Base-by-base conservation (phyloP, 2,888 invertebrate genomes). In the Phyllotreta cruciferae region DNA sequence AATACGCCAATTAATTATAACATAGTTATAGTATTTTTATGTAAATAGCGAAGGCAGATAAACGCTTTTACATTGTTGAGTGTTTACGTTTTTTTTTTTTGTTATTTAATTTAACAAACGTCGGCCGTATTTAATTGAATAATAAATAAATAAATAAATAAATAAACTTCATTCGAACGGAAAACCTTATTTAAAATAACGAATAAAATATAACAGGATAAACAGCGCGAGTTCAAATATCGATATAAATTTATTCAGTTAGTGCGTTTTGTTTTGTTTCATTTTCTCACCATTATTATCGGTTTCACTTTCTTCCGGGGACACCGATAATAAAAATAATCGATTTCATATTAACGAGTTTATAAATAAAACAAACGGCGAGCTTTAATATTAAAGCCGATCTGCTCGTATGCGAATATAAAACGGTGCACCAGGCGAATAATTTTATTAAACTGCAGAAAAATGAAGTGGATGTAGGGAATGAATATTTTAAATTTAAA, bases 1-100 rank as follows among this genome's bases (percentile, higher is more conserved):
- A 63, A 66, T 68, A 68, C 69, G 66, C 66, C 68, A 67, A 73
- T 72, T 73, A 73, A 70, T 73, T 71, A 72, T 73, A 69, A 70
- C 71, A 70, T 69, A 71, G 71, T 71, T 68, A 71, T 73, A 71
- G 71, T 71, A 73, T 73, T 73, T 73, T 73, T 73, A 73, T 73
- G 71, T 73, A 71, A 73, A 73, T 72, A 71, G 67, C 47, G 24
- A 24, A 24, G 62, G 60, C 66, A 72, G 71, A 72, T 72, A 72
- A 72, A 72, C 70, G 67, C 60, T 70, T 70, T 70, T 3, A 24
- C 70, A 71, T 70, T 70, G 70, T 71, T 68, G 24, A 24, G 67
- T 71, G 67, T 70, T 69, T 70, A 71, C 68, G 67, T 69, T 68
- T 70, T 71, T 24, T n/a, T 24, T 24, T 24, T 24, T 24, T 4